Evolutionary conservation across 2,113 vertebrate genomes (phyloP).

Genomic region (Rhinichthys klamathensis): DNA sequence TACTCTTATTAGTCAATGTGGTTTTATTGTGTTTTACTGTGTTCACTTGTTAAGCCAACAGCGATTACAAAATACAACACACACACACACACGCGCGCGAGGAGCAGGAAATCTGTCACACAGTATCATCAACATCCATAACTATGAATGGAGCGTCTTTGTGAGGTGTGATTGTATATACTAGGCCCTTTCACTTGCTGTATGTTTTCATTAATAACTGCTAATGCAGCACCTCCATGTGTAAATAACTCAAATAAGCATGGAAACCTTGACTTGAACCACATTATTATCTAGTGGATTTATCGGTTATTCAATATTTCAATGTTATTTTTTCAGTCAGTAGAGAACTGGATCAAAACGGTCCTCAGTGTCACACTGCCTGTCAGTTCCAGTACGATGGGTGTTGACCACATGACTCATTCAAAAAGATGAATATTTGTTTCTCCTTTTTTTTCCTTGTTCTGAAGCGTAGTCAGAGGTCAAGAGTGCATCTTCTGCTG

Average conservation of each 20-base stretch:
- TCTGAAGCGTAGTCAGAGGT: slow-evolving; percentile 30
- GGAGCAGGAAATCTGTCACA: slow-evolving; percentile 14
- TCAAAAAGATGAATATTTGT: slow-evolving; percentile 25
- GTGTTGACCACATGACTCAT: slow-evolving; percentile 32
- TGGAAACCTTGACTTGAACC: not conserved
- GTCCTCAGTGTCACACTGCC: not conserved
- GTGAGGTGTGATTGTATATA: slow-evolving; percentile 7
- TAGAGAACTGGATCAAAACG: not conserved
- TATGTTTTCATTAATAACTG: slow-evolving; percentile 32
- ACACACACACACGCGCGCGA: not conserved
- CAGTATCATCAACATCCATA: slow-evolving; percentile 10
- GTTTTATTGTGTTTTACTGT: not conserved
- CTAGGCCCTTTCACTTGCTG: not conserved
- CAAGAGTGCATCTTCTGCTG: slow-evolving; percentile 37
- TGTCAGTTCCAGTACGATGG: slow-evolving; percentile 7
- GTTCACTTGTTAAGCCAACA: not conserved
- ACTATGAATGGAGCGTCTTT: slow-evolving; percentile 8
- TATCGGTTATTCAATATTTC: not conserved
- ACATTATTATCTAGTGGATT: not conserved
- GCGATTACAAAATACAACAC: not conserved
- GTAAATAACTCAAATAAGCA: not conserved
- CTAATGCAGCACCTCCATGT: slow-evolving; percentile 13
- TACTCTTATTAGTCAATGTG: not conserved
- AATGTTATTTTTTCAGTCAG: not conserved
- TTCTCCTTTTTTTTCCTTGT: slow-evolving; percentile 15